Conservation (phyloP, 2,888 invertebrate genomes). For the Idaea aversata region DNA sequence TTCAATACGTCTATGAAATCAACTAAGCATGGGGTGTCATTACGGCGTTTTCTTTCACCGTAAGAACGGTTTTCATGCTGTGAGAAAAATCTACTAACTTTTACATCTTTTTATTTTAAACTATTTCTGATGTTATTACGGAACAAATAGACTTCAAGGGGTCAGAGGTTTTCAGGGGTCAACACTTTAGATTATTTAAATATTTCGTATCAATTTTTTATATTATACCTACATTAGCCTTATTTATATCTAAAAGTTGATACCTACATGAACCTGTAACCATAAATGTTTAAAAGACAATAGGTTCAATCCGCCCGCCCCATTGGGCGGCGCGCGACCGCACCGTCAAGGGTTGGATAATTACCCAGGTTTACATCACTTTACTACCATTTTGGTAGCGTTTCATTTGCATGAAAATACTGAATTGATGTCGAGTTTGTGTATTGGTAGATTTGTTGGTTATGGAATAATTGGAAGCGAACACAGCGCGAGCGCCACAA, state of each 20-base stretch:
- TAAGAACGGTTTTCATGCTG: no score
- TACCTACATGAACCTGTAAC: not conserved
- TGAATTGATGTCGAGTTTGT: not conserved
- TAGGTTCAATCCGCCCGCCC: conserved; percentile 21
- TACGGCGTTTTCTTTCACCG: not conserved
- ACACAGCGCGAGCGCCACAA: not conserved
- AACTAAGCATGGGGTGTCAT: not conserved
- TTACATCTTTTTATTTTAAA: no score
- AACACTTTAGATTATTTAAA: no score
- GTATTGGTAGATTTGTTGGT: not conserved
- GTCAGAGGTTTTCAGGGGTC: no score
- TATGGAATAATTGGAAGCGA: not conserved
- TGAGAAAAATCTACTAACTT: no score
- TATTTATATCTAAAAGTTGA: not conserved
- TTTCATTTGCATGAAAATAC: conserved; percentile 3
- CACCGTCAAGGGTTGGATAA: conserved; percentile 43
- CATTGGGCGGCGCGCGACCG: conserved; percentile 18
- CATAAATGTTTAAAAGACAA: not conserved
- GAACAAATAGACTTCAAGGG: no score
- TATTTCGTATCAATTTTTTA: not conserved
- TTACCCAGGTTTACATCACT: conserved; percentile 52
- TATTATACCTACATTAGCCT: not conserved
- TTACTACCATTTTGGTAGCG: conserved; percentile 19
- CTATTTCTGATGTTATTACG: not conserved
- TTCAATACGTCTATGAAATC: no score